Percentiles rank a stretch among this genome's conserved stretches.
phyloP scores from a whole-genome alignment of 2,888 invertebrate genomes.

The Steinernema carpocapsae region DNA sequence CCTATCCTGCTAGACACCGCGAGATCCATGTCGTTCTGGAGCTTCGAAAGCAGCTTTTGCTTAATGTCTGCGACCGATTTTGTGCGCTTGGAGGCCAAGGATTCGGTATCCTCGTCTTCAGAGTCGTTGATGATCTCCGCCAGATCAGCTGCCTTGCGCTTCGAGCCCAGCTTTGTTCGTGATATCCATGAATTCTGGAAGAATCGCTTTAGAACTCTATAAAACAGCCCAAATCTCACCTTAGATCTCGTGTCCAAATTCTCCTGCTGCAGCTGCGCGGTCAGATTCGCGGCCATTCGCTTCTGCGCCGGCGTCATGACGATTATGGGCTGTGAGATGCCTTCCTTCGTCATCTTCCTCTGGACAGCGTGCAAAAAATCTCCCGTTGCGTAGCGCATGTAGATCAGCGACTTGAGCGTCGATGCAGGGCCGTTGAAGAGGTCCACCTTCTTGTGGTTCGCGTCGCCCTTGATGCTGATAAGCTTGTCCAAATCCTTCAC shows the following conservation, averaged over 20 bases:
- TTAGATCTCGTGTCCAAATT: background rate
- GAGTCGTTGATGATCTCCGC: too few relatives aligned
- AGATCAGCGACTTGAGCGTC: background rate
- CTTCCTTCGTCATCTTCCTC: slow-evolving; percentile 14
- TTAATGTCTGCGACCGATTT: background rate
- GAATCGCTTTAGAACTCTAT: background rate
- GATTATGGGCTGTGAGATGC: background rate
- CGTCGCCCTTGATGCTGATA: background rate
- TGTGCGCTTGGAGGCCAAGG: background rate
- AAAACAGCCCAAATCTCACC: background rate
- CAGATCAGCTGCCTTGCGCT: background rate
- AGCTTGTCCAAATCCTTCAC: slow-evolving; percentile 19
- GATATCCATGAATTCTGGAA: background rate
- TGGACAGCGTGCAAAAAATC: slow-evolving; percentile 24
- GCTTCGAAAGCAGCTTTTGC: background rate
- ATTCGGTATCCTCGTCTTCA: background rate
- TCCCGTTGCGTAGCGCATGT: slow-evolving; percentile 11
- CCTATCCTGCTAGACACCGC: background rate
- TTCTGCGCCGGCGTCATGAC: slow-evolving; percentile 18
- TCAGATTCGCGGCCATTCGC: background rate
- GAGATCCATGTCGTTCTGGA: background rate
- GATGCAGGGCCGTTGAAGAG: background rate
- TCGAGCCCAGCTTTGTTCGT: background rate
- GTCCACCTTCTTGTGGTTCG: slow-evolving; percentile 8
- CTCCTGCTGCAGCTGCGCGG: background rate